Percentiles rank a stretch among this genome's conserved stretches.
These are phyloP conservation scores for Orthosia gracilis DNA, from an alignment of 2,888 invertebrate species.

Conservation along the genomic window DNA sequence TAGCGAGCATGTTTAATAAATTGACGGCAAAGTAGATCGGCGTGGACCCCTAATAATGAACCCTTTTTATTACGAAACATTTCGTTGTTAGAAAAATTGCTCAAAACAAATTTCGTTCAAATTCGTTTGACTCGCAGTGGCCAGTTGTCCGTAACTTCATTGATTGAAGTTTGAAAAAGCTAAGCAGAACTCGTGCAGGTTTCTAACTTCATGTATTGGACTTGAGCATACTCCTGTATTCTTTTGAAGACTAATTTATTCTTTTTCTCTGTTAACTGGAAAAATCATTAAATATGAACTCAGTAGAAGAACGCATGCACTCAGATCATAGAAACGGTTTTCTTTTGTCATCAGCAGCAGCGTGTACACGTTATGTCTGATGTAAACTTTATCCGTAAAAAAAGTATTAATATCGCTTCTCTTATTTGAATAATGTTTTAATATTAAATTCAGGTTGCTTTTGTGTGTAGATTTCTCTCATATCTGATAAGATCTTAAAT, in stretches of 20 bases:
- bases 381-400: conserved; percentile 1
- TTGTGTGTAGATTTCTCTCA: conserved; percentile 33
- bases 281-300: background rate
- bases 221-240: background rate
- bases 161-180: background rate
- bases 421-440: conserved; percentile 3
- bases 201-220: background rate
- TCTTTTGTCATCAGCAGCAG: too few species aligned
- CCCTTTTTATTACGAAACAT: conserved; percentile 31
- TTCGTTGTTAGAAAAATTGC: background rate
- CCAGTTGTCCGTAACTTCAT: background rate
- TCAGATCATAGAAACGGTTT: background rate
- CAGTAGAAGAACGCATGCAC: background rate
- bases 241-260: background rate
- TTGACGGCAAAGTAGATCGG: background rate
- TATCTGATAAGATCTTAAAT: conserved; percentile 66
- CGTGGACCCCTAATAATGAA: conserved; percentile 31
- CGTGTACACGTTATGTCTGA: background rate
- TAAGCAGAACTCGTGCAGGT: background rate
- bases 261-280: background rate
- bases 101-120: conserved; percentile 9
- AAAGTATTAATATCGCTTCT: background rate
- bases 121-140: background rate
- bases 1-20: conserved; percentile 29
- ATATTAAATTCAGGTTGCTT: conserved; percentile 12